These are phyloP conservation scores for Heptranchias perlo DNA, from an alignment of 2,113 vertebrate genomes.

Conservation along the genomic window DNA sequence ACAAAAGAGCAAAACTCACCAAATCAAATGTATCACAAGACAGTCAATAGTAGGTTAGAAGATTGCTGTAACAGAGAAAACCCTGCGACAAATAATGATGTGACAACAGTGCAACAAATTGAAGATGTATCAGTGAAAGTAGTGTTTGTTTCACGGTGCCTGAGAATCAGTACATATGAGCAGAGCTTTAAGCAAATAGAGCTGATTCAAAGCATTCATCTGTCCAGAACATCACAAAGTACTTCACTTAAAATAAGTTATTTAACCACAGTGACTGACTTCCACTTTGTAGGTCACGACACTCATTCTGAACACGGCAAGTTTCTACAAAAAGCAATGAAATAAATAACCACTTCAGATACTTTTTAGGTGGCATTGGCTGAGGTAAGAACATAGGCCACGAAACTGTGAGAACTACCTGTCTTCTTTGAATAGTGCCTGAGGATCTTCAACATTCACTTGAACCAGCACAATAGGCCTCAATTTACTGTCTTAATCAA, in stretches of 20 bases:
- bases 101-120: neutral
- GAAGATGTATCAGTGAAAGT: neutral
- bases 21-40: neutral
- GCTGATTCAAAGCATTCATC: neutral
- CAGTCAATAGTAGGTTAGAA: neutral
- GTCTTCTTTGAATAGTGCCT: neutral
- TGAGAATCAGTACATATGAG: neutral
- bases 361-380: neutral
- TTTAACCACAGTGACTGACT: neutral
- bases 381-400: neutral
- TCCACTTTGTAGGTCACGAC: neutral
- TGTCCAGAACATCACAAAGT: neutral
- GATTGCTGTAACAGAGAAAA: neutral
- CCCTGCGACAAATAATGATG: neutral
- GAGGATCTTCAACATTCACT: neutral
- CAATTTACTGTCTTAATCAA: neutral
- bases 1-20: neutral
- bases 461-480: neutral
- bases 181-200: neutral
- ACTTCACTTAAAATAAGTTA: neutral
- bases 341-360: neutral
- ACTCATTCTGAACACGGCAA: neutral
- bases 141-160: neutral
- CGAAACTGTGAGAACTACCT: neutral
- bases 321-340: neutral